Base-by-base conservation (phyloP, 2,888 invertebrate species). In the Ophion ellenae region DNA sequence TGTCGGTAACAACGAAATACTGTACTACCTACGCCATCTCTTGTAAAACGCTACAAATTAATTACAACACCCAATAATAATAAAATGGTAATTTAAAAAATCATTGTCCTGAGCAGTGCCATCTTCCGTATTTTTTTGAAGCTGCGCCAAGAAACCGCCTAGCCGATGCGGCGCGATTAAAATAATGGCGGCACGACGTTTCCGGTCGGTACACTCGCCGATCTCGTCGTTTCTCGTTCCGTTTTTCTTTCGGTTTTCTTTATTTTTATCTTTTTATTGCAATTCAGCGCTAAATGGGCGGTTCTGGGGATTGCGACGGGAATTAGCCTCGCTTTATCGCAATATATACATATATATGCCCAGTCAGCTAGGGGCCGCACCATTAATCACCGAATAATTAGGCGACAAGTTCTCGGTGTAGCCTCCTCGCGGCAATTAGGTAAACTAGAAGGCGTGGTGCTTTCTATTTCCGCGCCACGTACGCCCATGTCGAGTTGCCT, bases 351-450 rank as follows among this genome's bases (percentile, higher is more conserved):
- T 53, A 53, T 17, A 14, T 53, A 17, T 1, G 87, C 88, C 85
- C 86, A 75, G 73, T 87, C 59, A 66, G 82, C 71, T 69, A 73
- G 81, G 69, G 84, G 76, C 84, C 89, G 45, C 36, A 28, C 70
- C 91, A 93, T 93, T 92, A 89, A 91, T 93, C 93, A 93, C 90
- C 87, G 90, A 92, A 92, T 93, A 93, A 93, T 93, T 93, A 93
- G 93, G 90, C 90, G 93, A 93, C 93, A 92, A 93, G 93, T 91
- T 81, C 75, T 92, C 92, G 89, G 90, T 89, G 91, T 78, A 90
- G 53, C 53, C 53, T 53, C 90, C 93, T 91, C 90, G 89, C 90
- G 87, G 92, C 93, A 93, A 93, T 93, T 93, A 93, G 93, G 92
- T 91, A 92, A 93, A 93, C 92, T 90, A 91, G 92, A 91, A 90